These are phyloP conservation scores for Pteropus rufus DNA, from an alignment of 2,797 vertebrate genomes.

Conservation along the genomic window DNA sequence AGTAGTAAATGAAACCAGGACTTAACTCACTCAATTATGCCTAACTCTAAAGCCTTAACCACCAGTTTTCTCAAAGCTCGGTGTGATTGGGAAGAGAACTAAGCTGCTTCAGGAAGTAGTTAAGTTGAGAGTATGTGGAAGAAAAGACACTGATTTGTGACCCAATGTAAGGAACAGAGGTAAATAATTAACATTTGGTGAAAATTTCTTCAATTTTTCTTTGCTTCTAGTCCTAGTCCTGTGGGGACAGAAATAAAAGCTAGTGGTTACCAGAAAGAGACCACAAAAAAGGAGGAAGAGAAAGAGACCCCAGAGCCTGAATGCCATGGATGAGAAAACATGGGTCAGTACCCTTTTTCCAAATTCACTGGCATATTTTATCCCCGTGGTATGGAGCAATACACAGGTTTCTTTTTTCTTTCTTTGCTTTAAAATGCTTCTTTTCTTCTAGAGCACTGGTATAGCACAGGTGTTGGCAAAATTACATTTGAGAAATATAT, in stretches of 20 bases:
- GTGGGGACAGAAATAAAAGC: background rate
- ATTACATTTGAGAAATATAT: background rate
- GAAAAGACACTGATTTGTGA: background rate
- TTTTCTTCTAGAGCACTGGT: background rate
- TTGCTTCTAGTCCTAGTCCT: conserved; percentile 20
- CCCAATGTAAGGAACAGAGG: conserved; percentile 26
- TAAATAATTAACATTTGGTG: conserved; percentile 27
- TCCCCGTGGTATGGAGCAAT: background rate
- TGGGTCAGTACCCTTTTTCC: background rate
- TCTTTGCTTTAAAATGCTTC: background rate
- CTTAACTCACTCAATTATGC: background rate
- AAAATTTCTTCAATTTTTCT: conserved; percentile 23
- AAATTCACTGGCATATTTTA: background rate
- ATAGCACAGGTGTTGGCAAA: background rate
- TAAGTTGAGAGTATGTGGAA: background rate
- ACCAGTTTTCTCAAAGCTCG: background rate
- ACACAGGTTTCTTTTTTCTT: background rate
- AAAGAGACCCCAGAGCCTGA: background rate
- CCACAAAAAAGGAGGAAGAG: background rate
- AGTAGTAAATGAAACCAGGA: background rate
- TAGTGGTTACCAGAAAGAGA: background rate
- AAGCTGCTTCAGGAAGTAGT: background rate
- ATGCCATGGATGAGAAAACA: background rate
- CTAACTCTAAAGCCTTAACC: conserved; percentile 10
- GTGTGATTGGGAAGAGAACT: conserved; percentile 11